A percentile compares a stretch with the other conserved stretches of the same genome.
phyloP scores from a whole-genome alignment of 2,888 invertebrate species.

The Cactoblastis cactorum region DNA sequence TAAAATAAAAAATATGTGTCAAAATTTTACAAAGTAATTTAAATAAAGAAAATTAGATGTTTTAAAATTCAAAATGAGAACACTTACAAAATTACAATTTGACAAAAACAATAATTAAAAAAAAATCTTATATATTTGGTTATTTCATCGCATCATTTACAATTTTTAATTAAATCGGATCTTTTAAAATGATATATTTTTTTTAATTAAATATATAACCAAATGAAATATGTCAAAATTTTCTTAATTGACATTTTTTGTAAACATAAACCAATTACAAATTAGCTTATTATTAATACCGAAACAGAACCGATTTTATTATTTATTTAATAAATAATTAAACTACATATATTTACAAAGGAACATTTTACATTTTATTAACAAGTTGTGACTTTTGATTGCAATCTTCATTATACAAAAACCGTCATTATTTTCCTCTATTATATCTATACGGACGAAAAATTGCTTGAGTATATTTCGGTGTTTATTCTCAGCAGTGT shows the following conservation, averaged over 20 bases:
- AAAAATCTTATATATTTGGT: slow-evolving; percentile 42
- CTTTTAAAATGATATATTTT: background rate
- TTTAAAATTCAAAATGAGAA: no score
- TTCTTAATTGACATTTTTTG: background rate
- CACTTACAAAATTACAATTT: background rate
- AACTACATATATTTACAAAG: background rate
- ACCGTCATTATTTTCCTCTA: background rate
- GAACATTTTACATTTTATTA: background rate
- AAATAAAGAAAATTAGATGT: no score
- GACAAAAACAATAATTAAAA: slow-evolving; percentile 13
- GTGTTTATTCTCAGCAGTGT: no score
- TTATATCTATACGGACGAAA: no score
- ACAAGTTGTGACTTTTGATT: background rate
- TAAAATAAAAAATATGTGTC: no score
- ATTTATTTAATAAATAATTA: slow-evolving; percentile 18
- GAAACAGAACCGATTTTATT: background rate
- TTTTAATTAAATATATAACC: background rate
- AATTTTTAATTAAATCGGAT: background rate
- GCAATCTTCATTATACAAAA: background rate
- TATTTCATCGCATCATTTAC: slow-evolving; percentile 43
- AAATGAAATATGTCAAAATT: no score
- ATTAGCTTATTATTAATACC: background rate
- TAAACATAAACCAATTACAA: no score
- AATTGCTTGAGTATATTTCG: no score
- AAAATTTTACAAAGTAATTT: no score